Evolutionary conservation across 2,888 invertebrate species (phyloP), one percentile per base, ranked within the genome.

Genomic region (Diarsia rubi): DNA sequence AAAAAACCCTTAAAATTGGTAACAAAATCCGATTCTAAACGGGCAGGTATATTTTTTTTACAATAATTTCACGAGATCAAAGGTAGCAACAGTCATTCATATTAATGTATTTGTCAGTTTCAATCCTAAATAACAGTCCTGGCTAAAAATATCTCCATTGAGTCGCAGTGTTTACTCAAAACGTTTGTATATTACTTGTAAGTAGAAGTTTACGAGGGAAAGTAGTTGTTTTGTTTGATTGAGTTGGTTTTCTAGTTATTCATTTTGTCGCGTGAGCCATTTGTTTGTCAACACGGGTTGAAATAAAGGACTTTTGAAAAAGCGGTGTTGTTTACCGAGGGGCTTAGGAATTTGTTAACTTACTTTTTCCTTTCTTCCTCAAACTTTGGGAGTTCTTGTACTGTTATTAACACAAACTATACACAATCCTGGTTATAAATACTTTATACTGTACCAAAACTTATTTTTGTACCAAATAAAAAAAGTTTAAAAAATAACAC

Each of bases 271-370:
- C 11, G 24, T 64, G 62, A 60, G n/a, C 60, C 12, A 63, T 69
- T 76, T 77, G 82, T 85, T 78, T 74, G 73, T 71, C 78, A 74
- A 78, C 69, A 72, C 47, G 27, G 27, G 31, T 37, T 64, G 4
- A 54, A 64, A 84, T 57, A 52, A 57, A 62, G 42, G 31, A 69
- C 24, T 81, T 81, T 66, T 66, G 27, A 54, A 59, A 49, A 54
- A 62, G n/a, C 16, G 42, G 19, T 69, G 31, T 76, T 60, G 68
- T 78, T 68, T 49, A 45, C 31, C 31, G n/a, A 21, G 44, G 11
- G 11, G 4, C 44, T 21, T n/a, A 59, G 9, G 9, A 1, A 37
- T 44, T 69, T 59, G 16, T 59, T 44, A 70, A 44, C 24, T 16
- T 12, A 49, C 24, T 45, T 79, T 78, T 59, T 59, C 16, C 16